phyloP scores from a whole-genome alignment of 2,113 vertebrate species.

The Chlamydotis undulata region DNA sequence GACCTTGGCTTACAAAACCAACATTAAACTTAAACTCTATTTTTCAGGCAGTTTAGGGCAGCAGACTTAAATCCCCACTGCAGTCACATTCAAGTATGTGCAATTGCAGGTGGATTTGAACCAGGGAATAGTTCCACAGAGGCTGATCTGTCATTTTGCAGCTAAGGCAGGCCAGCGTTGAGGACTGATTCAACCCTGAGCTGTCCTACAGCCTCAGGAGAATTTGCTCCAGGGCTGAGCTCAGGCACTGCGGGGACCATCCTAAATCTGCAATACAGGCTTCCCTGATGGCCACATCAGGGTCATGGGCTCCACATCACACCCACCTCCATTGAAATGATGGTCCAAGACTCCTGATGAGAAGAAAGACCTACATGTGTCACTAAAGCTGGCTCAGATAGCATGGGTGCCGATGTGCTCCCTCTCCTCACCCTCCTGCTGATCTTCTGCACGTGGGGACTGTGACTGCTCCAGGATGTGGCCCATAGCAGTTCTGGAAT shows the following conservation, averaged over 20 bases:
- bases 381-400: background rate
- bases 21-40: background rate
- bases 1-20: background rate
- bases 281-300: background rate
- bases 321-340: fast-evolving
- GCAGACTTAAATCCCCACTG: background rate
- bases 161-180: too few relatives aligned
- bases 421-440: background rate
- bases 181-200: background rate
- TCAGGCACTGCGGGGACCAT: background rate
- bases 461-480: background rate
- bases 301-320: background rate
- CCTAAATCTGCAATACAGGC: background rate
- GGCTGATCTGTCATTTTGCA: too few relatives aligned
- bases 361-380: fast-evolving
- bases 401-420: fast-evolving
- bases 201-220: fast-evolving
- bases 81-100: fast-evolving
- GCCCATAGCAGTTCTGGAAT: background rate
- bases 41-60: background rate
- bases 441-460: fast-evolving
- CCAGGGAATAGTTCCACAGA: background rate
- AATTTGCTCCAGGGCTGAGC: background rate
- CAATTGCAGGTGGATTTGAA: background rate
- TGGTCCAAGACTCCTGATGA: background rate